A percentile compares a stretch with the other conserved stretches of the same genome.
Evolutionary conservation across 1,140 invertebrate genomes (phyloP).

Genomic region (Drosophila tani): DNA sequence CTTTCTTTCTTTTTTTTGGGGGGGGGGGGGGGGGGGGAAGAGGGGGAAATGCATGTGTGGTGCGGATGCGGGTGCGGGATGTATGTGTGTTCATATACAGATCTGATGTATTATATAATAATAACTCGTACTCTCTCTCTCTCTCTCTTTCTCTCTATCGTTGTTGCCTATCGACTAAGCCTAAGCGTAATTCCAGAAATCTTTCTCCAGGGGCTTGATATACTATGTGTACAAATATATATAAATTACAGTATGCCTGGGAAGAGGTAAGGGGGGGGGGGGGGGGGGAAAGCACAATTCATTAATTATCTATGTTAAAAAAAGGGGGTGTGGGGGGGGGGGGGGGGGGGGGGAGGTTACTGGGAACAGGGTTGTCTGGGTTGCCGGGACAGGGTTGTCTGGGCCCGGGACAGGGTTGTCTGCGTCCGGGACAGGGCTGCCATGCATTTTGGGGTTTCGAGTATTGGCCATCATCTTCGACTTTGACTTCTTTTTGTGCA

Average conservation of each 20-base stretch:
- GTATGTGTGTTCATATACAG: constrained; percentile 55
- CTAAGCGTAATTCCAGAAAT: constrained; percentile 75
- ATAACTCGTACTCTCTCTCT: constrained; percentile 55
- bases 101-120: constrained; percentile 71
- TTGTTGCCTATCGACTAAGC: constrained; percentile 56
- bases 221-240: constrained; percentile 36
- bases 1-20: neutral
- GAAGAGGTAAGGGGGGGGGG: constrained; percentile 33
- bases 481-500: constrained; percentile 18
- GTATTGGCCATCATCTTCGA: constrained; percentile 34
- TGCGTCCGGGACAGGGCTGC: too few species aligned
- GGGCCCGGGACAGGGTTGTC: neutral
- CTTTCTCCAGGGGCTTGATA: constrained; percentile 45
- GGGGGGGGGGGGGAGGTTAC: too few species aligned
- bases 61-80: constrained; percentile 5
- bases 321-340: too few species aligned
- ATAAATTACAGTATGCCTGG: constrained; percentile 57
- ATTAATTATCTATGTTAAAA: constrained; percentile 35
- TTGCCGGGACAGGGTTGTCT: too few species aligned
- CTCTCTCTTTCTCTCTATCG: neutral
- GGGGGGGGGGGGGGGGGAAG: too few species aligned
- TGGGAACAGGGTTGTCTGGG: too few species aligned
- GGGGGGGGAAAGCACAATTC: constrained; percentile 27
- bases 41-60: neutral
- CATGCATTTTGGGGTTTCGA: constrained; percentile 22